Conservation (phyloP, 2,113 vertebrate genomes). For the Tichodroma muraria region DNA sequence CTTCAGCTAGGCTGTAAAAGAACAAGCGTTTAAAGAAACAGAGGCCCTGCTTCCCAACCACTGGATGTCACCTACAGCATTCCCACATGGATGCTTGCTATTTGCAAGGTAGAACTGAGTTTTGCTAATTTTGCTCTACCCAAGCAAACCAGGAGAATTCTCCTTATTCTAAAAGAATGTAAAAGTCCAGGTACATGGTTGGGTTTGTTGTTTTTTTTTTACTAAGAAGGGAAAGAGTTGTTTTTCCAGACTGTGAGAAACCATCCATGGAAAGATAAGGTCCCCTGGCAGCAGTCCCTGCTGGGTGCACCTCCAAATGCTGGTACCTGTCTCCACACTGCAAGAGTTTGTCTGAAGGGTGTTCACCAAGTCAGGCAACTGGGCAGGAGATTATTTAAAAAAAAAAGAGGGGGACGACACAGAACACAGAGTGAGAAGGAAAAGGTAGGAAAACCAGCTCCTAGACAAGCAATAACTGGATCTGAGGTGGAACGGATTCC, state of each 20-base stretch:
- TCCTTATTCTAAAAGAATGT: neutral
- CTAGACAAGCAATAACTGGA: neutral
- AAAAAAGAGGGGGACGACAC: accelerated
- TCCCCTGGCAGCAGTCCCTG: neutral
- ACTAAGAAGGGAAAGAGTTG: neutral
- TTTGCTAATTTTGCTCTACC: neutral
- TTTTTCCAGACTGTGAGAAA: neutral
- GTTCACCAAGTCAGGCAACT: neutral
- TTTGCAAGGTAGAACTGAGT: neutral
- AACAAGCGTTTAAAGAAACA: neutral
- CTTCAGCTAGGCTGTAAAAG: neutral
- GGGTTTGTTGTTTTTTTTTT: neutral
- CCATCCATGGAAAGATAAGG: neutral
- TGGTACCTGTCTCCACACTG: neutral
- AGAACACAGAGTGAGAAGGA: neutral
- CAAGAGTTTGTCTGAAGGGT: neutral
- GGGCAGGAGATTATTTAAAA: accelerated
- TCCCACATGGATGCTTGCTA: neutral
- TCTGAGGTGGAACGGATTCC: neutral
- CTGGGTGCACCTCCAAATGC: neutral
- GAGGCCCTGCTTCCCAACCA: neutral
- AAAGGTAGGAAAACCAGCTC: neutral
- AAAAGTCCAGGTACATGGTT: neutral
- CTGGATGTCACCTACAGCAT: neutral
- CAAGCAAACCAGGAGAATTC: neutral